Percentiles rank a stretch among this genome's conserved stretches.
Conservation (phyloP, 2,888 invertebrate genomes). For the Spilosoma lubricipeda region DNA sequence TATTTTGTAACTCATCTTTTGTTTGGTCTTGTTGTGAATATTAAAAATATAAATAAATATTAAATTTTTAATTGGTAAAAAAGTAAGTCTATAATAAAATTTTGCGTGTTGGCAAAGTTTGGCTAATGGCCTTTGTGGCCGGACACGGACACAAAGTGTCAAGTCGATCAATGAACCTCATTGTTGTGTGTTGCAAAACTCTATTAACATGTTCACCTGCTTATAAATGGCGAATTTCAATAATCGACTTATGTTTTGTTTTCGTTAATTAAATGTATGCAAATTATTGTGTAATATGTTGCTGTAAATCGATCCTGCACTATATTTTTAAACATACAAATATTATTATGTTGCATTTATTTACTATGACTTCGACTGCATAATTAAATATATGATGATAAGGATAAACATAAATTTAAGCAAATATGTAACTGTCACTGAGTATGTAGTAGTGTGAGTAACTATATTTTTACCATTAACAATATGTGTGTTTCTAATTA, state of each 20-base stretch:
- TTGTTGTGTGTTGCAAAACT: conserved; percentile 80
- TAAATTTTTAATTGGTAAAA: no score
- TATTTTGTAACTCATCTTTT: no score
- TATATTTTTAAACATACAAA: background rate
- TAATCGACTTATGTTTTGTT: conserved; percentile 40
- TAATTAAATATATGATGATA: background rate
- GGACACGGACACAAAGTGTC: conserved; percentile 49
- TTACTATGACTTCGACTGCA: background rate
- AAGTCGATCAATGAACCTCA: conserved; percentile 72
- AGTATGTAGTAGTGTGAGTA: background rate
- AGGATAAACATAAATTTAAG: background rate
- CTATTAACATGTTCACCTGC: conserved; percentile 57
- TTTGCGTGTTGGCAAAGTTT: conserved; percentile 10
- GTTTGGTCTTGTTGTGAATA: no score
- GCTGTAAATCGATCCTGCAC: background rate
- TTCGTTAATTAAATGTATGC: conserved; percentile 35
- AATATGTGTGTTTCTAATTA: background rate
- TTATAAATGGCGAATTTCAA: conserved; percentile 53
- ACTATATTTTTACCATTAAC: background rate
- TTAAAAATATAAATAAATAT: no score
- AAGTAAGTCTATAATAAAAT: no score
- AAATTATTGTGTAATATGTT: background rate
- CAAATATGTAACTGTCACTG: background rate
- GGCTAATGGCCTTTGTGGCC: conserved; percentile 47
- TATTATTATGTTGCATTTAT: no score